These are phyloP conservation scores for Drosophila dives DNA, from an alignment of 2,888 invertebrate genomes.

Conservation along the genomic window DNA sequence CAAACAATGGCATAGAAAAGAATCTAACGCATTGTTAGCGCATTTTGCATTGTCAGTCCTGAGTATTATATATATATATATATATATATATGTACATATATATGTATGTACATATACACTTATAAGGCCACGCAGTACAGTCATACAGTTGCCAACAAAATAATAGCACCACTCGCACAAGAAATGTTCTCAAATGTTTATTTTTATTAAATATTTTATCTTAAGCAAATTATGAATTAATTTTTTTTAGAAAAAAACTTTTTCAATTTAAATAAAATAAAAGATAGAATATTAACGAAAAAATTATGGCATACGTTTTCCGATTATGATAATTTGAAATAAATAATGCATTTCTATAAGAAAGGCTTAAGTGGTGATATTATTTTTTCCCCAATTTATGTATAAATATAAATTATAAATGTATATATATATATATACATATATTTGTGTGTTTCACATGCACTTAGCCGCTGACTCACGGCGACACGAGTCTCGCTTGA, in stretches of 20 bases:
- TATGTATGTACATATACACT: neutral
- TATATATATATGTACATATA: constrained; percentile 8
- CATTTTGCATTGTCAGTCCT: constrained; percentile 58
- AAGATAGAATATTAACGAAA: neutral
- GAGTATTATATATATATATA: constrained; percentile 12
- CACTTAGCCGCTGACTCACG: constrained; percentile 38
- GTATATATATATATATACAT: constrained; percentile 1
- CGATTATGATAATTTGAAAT: neutral
- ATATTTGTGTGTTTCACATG: constrained; percentile 30
- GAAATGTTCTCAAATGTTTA: neutral
- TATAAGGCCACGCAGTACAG: neutral
- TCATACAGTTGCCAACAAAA: neutral
- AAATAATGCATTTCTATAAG: neutral
- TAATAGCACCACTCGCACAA: neutral
- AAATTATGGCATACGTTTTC: neutral
- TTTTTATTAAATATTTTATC: neutral
- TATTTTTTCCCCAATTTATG: neutral
- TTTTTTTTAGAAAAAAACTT: neutral
- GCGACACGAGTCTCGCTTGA: constrained; percentile 48
- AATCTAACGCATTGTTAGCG: constrained; percentile 48
- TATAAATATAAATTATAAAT: neutral
- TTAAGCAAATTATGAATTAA: neutral
- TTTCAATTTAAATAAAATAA: neutral
- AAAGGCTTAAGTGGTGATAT: neutral
- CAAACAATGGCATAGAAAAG: constrained; percentile 45